A percentile compares a stretch with the other conserved stretches of the same genome.
Conservation (phyloP, 2,888 invertebrate species). For the Heliconius charithonia region DNA sequence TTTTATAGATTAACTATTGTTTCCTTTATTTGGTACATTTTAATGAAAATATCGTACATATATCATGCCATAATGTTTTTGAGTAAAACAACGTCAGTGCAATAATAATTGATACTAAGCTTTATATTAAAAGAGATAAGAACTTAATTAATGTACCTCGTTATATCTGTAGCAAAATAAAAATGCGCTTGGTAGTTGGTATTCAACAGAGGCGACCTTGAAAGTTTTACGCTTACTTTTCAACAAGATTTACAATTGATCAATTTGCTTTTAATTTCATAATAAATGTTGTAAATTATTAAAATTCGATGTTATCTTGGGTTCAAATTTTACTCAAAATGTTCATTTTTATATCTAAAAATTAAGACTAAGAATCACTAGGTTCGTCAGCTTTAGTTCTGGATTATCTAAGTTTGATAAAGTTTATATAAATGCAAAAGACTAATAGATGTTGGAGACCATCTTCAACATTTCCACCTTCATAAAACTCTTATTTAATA, state of each 20-base stretch:
- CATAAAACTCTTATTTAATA: neutral
- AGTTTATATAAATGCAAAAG: neutral
- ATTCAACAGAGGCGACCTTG: conserved; percentile 57
- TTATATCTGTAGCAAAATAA: conserved; percentile 24
- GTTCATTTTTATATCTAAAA: too few relatives aligned
- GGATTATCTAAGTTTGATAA: neutral
- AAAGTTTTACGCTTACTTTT: conserved; percentile 55
- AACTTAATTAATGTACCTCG: conserved; percentile 18
- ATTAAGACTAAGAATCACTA: neutral
- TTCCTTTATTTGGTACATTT: conserved; percentile 18
- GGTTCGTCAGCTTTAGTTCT: too few relatives aligned
- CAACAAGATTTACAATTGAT: conserved; percentile 43
- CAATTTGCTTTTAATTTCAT: neutral
- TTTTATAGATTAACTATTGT: neutral
- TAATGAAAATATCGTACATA: too few relatives aligned
- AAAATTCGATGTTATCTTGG: neutral
- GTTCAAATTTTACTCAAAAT: neutral
- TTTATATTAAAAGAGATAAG: conserved; percentile 46
- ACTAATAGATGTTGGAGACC: neutral
- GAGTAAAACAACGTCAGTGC: conserved; percentile 27
- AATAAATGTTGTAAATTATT: neutral
- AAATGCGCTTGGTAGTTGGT: conserved; percentile 47
- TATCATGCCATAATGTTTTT: conserved; percentile 14
- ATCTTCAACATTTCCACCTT: neutral
- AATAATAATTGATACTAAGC: conserved; percentile 37